phyloP scores from a whole-genome alignment of 2,888 invertebrate genomes.

The Lysandra bellargus region DNA sequence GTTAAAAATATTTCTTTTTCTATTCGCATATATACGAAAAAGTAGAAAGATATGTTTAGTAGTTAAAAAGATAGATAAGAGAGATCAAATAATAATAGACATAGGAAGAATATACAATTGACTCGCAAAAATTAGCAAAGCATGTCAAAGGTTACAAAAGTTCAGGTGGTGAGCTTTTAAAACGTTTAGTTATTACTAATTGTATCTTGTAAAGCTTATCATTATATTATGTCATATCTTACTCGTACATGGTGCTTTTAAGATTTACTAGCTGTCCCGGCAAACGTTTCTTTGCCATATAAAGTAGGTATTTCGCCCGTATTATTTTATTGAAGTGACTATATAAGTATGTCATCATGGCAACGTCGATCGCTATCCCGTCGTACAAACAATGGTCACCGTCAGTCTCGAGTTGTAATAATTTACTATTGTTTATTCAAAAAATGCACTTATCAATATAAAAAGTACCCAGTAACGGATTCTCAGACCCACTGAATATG shows the following conservation, averaged over 20 bases:
- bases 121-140: not conserved
- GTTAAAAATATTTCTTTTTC: not conserved
- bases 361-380: too few relatives aligned
- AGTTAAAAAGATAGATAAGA: not conserved
- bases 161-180: not conserved
- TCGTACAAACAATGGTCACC: too few relatives aligned
- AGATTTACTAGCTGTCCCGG: too few relatives aligned
- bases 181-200: not conserved
- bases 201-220: not conserved
- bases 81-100: not conserved
- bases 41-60: not conserved
- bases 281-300: too few relatives aligned
- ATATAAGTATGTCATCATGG: too few relatives aligned
- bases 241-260: not conserved
- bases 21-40: not conserved
- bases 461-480: too few relatives aligned
- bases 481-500: too few relatives aligned
- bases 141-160: slow-evolving; percentile 15
- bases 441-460: too few relatives aligned
- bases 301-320: too few relatives aligned
- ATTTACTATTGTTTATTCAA: too few relatives aligned
- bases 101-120: not conserved
- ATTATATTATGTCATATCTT: not conserved
- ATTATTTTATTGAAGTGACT: too few relatives aligned
- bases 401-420: too few relatives aligned